A percentile compares a stretch with the other conserved stretches of the same genome.
Conservation (phyloP, 2,797 vertebrate species). For the Spondyliosoma cantharus region DNA sequence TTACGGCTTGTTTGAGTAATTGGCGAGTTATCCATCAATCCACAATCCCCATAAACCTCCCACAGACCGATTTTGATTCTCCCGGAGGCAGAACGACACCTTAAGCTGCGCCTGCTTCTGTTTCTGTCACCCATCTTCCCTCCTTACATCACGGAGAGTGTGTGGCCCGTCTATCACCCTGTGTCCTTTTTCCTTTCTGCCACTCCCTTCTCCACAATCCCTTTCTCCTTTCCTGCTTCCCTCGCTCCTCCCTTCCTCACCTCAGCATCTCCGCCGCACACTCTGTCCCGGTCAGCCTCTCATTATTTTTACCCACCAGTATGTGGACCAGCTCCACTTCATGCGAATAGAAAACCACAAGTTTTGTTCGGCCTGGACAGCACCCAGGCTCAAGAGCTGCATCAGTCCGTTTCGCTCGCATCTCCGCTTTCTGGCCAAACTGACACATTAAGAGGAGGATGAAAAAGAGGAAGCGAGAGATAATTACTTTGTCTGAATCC, state of each 20-base stretch:
- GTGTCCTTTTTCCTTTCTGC: slow-evolving; percentile 46
- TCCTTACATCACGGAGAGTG: slow-evolving; percentile 44
- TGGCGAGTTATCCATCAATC: not conserved
- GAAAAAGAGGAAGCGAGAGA: slow-evolving; percentile 6
- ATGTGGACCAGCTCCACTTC: slow-evolving; percentile 90
- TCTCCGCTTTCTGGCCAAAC: slow-evolving; percentile 40
- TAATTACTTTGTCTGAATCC: not conserved
- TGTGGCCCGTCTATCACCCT: slow-evolving; percentile 63
- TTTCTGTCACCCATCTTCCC: slow-evolving; percentile 1
- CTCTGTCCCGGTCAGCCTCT: slow-evolving; percentile 90
- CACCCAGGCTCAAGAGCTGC: slow-evolving; percentile 77
- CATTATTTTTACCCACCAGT: slow-evolving; percentile 90
- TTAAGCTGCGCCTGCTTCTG: not conserved
- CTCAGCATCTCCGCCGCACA: slow-evolving; percentile 83
- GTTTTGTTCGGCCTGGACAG: slow-evolving; percentile 87
- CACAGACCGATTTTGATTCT: not conserved
- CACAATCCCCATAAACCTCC: not conserved
- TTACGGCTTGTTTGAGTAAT: not conserved
- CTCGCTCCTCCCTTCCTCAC: slow-evolving; percentile 79
- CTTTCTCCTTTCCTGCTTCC: slow-evolving; percentile 47
- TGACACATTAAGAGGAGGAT: slow-evolving; percentile 13
- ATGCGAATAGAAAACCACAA: slow-evolving; percentile 91
- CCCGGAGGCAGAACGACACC: not conserved
- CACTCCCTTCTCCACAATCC: slow-evolving; percentile 54
- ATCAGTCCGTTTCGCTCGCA: slow-evolving; percentile 65